Evolutionary conservation across 2,888 invertebrate genomes (phyloP), one percentile per base, ranked within the genome.

Genomic region (Andrena flavipes): DNA sequence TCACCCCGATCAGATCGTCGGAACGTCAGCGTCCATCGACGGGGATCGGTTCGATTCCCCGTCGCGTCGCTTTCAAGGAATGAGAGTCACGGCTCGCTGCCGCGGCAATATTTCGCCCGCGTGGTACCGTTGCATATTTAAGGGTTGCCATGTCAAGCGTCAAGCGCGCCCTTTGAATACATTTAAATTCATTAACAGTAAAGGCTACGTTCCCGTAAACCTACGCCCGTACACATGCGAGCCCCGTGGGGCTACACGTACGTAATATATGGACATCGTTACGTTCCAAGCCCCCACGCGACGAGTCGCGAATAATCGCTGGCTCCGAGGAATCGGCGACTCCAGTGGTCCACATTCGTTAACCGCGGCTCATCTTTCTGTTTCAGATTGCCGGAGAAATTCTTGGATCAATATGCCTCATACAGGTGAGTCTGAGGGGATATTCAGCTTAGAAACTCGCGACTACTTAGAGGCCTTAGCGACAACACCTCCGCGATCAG

Each of bases 161-260:
- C 92, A 92, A 90, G 92, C 91, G 89, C 92, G 92, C 92, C 93
- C 92, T 91, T 93, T 93, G 93, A 92, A 93, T 93, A 93, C 91
- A 93, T 93, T 93, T 92, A 92, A 93, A 93, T 93, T 92, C 91
- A 93, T 93, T 93, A 93, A 89, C 88, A 85, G 86, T 85, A 83
- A 82, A 82, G 82, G 85, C 86, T 87, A 73, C 80, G 83, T 85
- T 84, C 81, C 82, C 71, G 81, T 84, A 84, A 76, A 82, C 84
- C 42, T 68, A 65, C 69, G 65, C 63, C 59, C 56, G 29, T 33
- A 69, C 59, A 70, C 51, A 68, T 54, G 29, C 73, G 23, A 62
- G 60, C 33, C 13, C 23, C 13, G 59, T 16, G 33, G 5, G 29
- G 56, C 26, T 23, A 65, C 64, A 23, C 29, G 4, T 54, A 63